Conservation (phyloP, 2,888 invertebrate genomes). For the Diarsia mendica region DNA sequence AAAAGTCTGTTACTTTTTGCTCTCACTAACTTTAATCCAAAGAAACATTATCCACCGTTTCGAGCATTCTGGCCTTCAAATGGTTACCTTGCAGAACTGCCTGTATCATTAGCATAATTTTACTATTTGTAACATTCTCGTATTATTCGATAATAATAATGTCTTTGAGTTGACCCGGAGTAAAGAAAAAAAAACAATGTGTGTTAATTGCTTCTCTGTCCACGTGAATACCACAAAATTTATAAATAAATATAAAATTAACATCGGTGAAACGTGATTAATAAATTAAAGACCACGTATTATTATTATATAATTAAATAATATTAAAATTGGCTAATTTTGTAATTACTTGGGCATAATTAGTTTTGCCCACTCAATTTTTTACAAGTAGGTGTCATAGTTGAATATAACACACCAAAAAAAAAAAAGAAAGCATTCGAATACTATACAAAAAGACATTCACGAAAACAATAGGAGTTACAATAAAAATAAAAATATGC, state of each 20-base stretch:
- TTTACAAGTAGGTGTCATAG: neutral
- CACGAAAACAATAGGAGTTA: conserved; percentile 43
- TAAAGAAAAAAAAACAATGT: neutral
- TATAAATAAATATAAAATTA: neutral
- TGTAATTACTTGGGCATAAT: neutral
- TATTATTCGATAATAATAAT: conserved; percentile 13
- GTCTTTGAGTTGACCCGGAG: neutral
- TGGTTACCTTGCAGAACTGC: conserved; percentile 12
- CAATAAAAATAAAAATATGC: conserved; percentile 58
- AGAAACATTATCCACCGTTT: conserved; percentile 15
- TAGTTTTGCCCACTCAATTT: too few species aligned
- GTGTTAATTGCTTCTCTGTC: neutral
- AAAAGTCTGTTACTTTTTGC: neutral
- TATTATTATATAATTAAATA: neutral
- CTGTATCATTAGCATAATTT: conserved; percentile 45
- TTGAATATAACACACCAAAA: neutral
- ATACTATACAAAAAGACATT: conserved; percentile 1
- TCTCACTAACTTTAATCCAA: neutral
- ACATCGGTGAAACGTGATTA: neutral
- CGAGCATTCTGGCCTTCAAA: conserved; percentile 30
- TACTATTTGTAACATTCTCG: conserved; percentile 37
- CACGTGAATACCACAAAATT: neutral
- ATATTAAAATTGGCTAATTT: neutral
- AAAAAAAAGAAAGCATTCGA: neutral
- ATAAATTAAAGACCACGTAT: neutral